Conservation (phyloP, 2,113 vertebrate genomes). For the Tyrannus savana region DNA sequence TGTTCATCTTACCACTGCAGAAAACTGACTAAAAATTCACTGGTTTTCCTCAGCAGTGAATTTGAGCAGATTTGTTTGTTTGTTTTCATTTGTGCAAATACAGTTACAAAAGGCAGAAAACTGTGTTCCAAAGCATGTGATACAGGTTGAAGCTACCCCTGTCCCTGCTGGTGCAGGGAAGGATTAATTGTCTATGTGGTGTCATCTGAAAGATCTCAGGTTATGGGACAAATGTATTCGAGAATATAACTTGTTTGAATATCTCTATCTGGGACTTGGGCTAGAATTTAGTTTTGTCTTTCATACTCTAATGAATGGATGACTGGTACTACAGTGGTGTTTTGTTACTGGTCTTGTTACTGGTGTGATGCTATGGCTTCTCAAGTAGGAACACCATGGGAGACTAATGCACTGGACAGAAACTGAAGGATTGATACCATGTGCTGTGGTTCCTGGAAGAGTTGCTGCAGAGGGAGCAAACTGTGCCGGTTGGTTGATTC, state of each 20-base stretch:
- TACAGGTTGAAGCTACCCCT: neutral
- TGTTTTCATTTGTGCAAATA: neutral
- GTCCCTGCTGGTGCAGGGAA: neutral
- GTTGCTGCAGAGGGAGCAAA: neutral
- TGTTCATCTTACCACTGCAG: neutral
- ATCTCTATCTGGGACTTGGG: neutral
- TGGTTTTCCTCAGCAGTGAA: neutral
- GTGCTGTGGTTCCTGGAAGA: neutral
- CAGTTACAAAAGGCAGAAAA: neutral
- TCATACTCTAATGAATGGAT: neutral
- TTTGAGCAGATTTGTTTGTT: neutral
- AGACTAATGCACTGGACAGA: neutral
- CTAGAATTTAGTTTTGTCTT: neutral
- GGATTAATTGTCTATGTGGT: neutral
- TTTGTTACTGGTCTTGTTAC: neutral
- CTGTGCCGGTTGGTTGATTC: neutral
- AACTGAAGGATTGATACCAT: neutral
- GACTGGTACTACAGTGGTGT: neutral
- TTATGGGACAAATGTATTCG: neutral
- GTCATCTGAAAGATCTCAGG: neutral
- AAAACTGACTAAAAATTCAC: neutral
- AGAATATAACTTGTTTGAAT: neutral
- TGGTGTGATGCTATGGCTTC: neutral
- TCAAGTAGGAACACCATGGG: neutral
- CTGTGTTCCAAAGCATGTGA: neutral